A percentile compares a stretch with the other conserved stretches of the same genome.
phyloP scores from a whole-genome alignment of 35 echinoderm and acorn worm genomes.

The Ophiothrix spiculata region DNA sequence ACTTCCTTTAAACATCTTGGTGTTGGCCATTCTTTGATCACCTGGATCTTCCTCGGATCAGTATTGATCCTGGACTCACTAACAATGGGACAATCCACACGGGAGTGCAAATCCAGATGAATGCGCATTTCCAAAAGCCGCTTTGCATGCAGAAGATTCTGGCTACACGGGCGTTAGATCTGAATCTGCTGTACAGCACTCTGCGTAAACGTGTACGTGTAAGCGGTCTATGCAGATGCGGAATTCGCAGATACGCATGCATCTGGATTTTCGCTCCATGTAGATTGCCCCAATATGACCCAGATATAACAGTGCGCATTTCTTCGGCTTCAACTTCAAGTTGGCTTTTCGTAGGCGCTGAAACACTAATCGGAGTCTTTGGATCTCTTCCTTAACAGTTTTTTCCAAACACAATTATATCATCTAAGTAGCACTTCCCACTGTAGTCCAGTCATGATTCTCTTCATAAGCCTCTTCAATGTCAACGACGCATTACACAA shows the following conservation, averaged over 20 bases:
- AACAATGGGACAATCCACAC: too few relatives aligned
- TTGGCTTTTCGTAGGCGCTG: not conserved
- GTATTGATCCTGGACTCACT: conserved; percentile 1
- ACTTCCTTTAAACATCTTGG: not conserved
- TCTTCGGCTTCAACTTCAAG: not conserved
- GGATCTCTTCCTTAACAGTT: conserved; percentile 36
- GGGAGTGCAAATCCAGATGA: too few relatives aligned
- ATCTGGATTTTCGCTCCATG: too few relatives aligned
- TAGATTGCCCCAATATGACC: too few relatives aligned
- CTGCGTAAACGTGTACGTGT: too few relatives aligned
- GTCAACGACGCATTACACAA: too few relatives aligned
- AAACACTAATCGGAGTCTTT: conserved; percentile 32
- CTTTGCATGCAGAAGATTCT: too few relatives aligned
- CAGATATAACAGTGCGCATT: not conserved
- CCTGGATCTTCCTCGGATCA: not conserved
- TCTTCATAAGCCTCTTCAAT: conserved; percentile 56
- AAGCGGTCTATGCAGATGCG: too few relatives aligned
- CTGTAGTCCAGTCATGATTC: conserved; percentile 30
- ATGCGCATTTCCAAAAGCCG: too few relatives aligned
- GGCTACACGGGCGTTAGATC: too few relatives aligned
- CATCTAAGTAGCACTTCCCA: conserved; percentile 35
- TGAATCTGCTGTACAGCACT: too few relatives aligned
- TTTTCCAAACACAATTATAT: conserved; percentile 29
- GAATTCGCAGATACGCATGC: too few relatives aligned
- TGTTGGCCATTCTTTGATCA: conserved; percentile 11